Base-by-base conservation (phyloP, 2,888 invertebrate genomes). In the Unio pictorum region DNA sequence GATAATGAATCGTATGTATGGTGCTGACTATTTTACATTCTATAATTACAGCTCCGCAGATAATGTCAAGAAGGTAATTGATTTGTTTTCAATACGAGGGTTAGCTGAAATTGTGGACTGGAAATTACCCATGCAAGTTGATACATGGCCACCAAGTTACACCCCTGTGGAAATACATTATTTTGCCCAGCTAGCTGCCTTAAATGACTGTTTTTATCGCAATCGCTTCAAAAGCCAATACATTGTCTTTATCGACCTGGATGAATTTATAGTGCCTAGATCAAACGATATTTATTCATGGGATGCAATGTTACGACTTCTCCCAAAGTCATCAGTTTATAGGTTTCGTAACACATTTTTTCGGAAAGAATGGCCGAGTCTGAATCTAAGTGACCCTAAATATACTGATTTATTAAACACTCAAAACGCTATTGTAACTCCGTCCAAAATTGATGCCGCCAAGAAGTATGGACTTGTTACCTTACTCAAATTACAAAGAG, bases 141-240 rank as follows among this genome's bases (percentile, higher is more conserved):
- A 81, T 57, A 75, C 74, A 1, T 79, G 79, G 79, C 76, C 78
- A 15, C 70, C 63, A 26, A 20, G 64, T 15, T 57, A 61, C 0
- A 28, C 55, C 20, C 20, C 59, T 4, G 64, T 58, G 0, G 85
- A 85, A 64, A 83, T 89, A 17, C 87, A 89, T 82, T 88, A 89
- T 75, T 85, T 86, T 72, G 89, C 84, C 4, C 89, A 90, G 71
- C 69, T 87, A 59, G 79, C 86, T 7, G 83, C 87, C 18, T 79
- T 88, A 68, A 87, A 89, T 72, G 89, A 89, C 75, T 89, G 89
- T 72, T 79, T 88, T 3, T 86, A 87, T 69, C 74, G 89, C 64
- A 76, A 81, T 67, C 79, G 81, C 72, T 63, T 79, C 55, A 34
- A 67, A 28, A 80, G 81, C 26, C 70, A 82, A 54, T 87, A 82